Conservation (phyloP, 2,888 invertebrate species). For the Dynastes grantii region DNA sequence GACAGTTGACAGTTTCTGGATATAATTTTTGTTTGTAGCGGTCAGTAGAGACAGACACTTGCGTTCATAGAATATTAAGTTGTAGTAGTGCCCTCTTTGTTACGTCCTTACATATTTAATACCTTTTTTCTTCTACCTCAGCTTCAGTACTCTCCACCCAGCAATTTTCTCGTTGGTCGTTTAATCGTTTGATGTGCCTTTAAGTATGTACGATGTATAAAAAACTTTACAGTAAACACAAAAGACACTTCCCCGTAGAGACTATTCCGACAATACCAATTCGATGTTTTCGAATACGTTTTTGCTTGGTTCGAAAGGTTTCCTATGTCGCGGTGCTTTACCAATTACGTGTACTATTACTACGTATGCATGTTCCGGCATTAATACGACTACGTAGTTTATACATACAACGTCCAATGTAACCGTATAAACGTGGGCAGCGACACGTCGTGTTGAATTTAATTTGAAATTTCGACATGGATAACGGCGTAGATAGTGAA, state of each 20-base stretch:
- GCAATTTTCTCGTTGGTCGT: too few species aligned
- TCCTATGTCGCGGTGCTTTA: not conserved
- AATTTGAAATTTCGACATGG: constrained; percentile 39
- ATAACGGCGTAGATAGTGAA: constrained; percentile 11
- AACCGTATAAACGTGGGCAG: not conserved
- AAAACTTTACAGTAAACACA: too few species aligned
- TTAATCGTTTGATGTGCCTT: too few species aligned
- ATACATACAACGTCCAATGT: not conserved
- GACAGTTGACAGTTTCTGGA: too few species aligned
- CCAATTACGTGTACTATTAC: constrained; percentile 16
- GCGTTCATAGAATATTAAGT: too few species aligned
- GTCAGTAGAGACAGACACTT: too few species aligned
- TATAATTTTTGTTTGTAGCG: too few species aligned
- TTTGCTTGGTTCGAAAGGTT: not conserved
- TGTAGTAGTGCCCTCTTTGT: too few species aligned
- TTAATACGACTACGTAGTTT: not conserved
- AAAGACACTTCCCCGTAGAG: not conserved
- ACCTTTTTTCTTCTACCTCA: too few species aligned
- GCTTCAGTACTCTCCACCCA: too few species aligned
- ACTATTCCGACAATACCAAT: not conserved
- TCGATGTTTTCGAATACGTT: not conserved
- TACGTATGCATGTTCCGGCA: not conserved
- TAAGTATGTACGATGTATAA: too few species aligned
- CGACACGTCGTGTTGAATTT: constrained; percentile 21
- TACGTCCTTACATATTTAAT: too few species aligned